Percentiles rank a stretch among this genome's conserved stretches.
Evolutionary conservation across 2,113 vertebrate genomes (phyloP).

Genomic region (Thoracochromis brauschi): DNA sequence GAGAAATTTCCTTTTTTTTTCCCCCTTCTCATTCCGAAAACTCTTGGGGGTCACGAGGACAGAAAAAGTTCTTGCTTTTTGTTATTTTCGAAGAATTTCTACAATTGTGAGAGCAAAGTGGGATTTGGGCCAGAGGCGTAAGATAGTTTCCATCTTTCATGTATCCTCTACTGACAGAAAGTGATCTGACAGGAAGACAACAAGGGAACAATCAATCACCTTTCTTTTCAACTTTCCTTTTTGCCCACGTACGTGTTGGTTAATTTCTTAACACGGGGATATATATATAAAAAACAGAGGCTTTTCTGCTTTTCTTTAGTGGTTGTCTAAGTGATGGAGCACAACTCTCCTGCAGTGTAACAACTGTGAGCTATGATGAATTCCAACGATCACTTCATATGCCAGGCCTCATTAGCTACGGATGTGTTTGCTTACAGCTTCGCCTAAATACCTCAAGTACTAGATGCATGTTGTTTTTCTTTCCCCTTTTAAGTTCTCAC

Average conservation of each 20-base stretch:
- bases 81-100: conserved; percentile 57
- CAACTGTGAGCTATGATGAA: conserved; percentile 49
- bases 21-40: conserved; percentile 27
- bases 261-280: conserved; percentile 48
- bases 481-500: conserved; percentile 57
- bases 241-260: conserved; percentile 29
- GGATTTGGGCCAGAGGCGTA: conserved; percentile 57
- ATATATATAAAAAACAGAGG: not conserved
- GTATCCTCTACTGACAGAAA: conserved; percentile 58
- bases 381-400: conserved; percentile 61
- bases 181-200: conserved; percentile 49
- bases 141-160: conserved; percentile 58
- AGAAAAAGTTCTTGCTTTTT: conserved; percentile 44
- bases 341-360: conserved; percentile 20
- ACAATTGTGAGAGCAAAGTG: conserved; percentile 47
- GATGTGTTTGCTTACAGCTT: conserved; percentile 67
- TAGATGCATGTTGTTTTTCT: conserved; percentile 60
- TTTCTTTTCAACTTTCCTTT: conserved; percentile 42
- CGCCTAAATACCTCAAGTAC: conserved; percentile 59
- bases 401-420: conserved; percentile 68
- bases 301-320: not conserved
- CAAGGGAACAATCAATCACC: conserved; percentile 59
- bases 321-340: conserved; percentile 46
- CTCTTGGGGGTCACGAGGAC: conserved; percentile 47
- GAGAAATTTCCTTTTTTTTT: not conserved